phyloP scores from a whole-genome alignment of 2,113 vertebrate genomes.

The Colius striatus region DNA sequence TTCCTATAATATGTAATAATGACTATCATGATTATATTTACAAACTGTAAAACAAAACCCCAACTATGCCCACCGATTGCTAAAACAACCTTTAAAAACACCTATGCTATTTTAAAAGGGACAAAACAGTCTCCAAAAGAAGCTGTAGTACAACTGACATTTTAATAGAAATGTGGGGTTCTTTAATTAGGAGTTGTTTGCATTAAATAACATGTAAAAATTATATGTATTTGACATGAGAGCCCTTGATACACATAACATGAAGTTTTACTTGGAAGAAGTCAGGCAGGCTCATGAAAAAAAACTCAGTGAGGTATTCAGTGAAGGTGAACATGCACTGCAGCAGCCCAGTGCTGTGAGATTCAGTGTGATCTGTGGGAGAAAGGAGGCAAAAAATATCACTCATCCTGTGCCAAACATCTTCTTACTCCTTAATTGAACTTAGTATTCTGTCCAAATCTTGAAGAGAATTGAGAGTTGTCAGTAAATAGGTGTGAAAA shows the following conservation, averaged over 20 bases:
- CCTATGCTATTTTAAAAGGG: background rate
- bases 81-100: background rate
- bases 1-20: background rate
- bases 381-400: background rate
- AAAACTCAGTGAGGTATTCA: background rate
- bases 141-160: background rate
- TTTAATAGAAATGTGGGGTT: background rate
- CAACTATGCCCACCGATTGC: background rate
- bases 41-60: background rate
- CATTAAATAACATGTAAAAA: background rate
- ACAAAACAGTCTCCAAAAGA: background rate
- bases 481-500: background rate
- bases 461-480: background rate
- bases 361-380: accelerated
- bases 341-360: background rate
- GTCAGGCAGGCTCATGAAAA: background rate
- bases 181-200: background rate
- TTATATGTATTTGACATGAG: background rate
- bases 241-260: background rate
- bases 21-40: background rate
- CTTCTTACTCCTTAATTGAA: background rate
- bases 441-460: background rate
- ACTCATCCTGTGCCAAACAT: accelerated
- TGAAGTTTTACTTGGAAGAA: background rate
- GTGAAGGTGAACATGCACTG: background rate